Evolutionary conservation across 2,797 vertebrate species (phyloP).

Genomic region (Danio choprae): DNA sequence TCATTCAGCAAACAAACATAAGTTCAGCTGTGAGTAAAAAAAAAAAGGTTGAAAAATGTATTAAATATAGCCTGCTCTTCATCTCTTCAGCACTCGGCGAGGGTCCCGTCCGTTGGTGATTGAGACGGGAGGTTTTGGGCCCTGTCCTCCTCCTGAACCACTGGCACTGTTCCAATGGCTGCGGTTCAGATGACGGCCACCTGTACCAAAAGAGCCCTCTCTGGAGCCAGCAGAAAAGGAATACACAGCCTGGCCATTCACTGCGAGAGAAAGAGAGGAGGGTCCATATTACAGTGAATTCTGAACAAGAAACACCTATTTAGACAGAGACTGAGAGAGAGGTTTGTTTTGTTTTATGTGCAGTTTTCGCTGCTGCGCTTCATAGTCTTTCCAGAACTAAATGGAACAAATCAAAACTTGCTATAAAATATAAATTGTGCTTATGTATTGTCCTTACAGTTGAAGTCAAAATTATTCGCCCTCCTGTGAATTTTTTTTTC

Average conservation of each 20-base stretch:
- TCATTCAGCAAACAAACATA: background rate
- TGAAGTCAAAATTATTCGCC: no score
- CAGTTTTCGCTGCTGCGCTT: no score
- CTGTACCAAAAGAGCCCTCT: conserved; percentile 2
- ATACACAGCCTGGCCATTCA: background rate
- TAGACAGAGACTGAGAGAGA: background rate
- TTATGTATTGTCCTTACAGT: no score
- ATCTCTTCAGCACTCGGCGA: conserved; percentile 33
- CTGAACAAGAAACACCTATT: background rate
- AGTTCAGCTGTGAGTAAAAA: background rate
- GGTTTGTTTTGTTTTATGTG: background rate
- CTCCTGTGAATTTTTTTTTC: no score
- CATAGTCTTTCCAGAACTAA: no score
- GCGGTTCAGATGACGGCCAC: conserved; percentile 14
- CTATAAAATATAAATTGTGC: no score
- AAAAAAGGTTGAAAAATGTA: background rate
- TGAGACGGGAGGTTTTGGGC: background rate
- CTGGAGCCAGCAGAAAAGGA: background rate
- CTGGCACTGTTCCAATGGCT: background rate
- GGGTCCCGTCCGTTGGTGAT: conserved; percentile 34
- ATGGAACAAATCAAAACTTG: no score
- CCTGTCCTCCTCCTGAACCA: background rate
- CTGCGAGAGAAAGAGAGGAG: background rate
- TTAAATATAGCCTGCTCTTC: background rate
- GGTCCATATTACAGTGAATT: background rate